A percentile compares a stretch with the other conserved stretches of the same genome.
phyloP scores from a whole-genome alignment of 35 echinoderm and acorn worm species.

The Apostichopus californicus region DNA sequence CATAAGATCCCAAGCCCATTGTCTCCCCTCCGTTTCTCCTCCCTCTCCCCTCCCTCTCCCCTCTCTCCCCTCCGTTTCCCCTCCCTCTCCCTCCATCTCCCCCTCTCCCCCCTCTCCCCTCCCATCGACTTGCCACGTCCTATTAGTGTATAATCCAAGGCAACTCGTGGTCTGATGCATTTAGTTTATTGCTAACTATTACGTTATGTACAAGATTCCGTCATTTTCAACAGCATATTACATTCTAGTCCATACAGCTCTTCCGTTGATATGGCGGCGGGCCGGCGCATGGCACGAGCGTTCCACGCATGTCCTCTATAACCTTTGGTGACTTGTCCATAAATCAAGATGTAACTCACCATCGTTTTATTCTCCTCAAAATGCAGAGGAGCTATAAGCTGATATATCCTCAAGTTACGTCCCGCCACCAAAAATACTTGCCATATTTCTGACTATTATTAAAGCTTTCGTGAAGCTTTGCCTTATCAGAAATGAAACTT shows the following conservation, averaged over 20 bases:
- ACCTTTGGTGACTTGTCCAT: background rate
- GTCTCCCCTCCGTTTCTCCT: background rate
- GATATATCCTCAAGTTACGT: background rate
- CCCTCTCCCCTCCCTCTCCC: no score
- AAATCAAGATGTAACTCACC: background rate
- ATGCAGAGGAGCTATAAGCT: background rate
- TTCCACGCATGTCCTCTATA: background rate
- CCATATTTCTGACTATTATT: background rate
- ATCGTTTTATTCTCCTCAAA: background rate
- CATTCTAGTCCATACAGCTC: no score
- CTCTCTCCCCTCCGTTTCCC: no score
- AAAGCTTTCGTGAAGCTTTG: background rate
- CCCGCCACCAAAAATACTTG: background rate
- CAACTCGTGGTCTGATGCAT: no score
- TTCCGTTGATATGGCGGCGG: no score
- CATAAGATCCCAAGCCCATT: background rate
- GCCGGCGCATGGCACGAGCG: background rate
- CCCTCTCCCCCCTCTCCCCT: no score
- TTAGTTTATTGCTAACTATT: no score
- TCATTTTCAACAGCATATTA: no score
- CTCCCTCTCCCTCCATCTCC: no score
- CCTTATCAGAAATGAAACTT: conserved; percentile 42
- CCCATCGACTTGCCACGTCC: no score
- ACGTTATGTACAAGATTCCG: no score
- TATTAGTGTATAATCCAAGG: no score